These are phyloP conservation scores for Hypanus sabinus DNA, from an alignment of 2,113 vertebrate species.

Conservation along the genomic window DNA sequence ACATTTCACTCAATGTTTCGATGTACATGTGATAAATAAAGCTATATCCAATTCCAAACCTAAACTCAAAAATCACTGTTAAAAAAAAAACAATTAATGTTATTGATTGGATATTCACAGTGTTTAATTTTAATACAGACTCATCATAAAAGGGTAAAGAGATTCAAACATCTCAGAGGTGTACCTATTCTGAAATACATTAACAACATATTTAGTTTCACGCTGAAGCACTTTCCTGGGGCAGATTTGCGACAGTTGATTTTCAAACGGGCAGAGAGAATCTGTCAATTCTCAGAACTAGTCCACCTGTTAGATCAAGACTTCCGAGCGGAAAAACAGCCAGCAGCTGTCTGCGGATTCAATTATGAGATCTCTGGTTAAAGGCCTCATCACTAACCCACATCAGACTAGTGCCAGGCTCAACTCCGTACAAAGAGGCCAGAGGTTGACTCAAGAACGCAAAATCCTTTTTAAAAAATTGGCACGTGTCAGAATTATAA, in stretches of 20 bases:
- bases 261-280: constrained; percentile 10
- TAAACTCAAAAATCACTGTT: background rate
- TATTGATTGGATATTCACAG: background rate
- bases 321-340: background rate
- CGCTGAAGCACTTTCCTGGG: background rate
- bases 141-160: background rate
- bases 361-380: background rate
- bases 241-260: background rate
- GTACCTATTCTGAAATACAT: background rate
- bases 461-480: background rate
- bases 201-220: background rate
- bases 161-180: background rate
- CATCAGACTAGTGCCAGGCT: background rate
- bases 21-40: no score
- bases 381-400: background rate
- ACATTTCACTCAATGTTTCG: no score
- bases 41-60: no score
- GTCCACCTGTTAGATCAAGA: constrained; percentile 11
- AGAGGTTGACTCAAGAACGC: background rate
- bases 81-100: background rate
- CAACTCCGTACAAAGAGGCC: background rate
- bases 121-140: background rate
- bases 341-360: background rate
- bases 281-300: constrained; percentile 11
- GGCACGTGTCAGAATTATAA: background rate